phyloP scores from a whole-genome alignment of 2,113 vertebrate species.

The Lycocorax pyrrhopterus region DNA sequence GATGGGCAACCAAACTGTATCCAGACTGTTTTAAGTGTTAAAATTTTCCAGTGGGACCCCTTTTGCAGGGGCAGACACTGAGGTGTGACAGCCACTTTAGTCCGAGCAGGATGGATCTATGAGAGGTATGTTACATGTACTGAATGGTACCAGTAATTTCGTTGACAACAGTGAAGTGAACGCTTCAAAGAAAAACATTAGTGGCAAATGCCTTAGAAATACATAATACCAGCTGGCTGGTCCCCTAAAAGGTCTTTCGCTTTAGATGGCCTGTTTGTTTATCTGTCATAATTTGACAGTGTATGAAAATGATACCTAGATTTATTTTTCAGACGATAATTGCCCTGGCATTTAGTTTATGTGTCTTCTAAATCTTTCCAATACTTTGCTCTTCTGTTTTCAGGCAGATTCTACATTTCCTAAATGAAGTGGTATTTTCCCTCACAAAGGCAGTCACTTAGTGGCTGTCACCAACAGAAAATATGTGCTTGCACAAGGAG shows the following conservation, averaged over 20 bases:
- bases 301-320: conserved; percentile 38
- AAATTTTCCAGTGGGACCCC: background rate
- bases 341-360: background rate
- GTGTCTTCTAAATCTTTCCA: background rate
- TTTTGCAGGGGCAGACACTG: background rate
- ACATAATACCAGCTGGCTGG: conserved; percentile 18
- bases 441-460: background rate
- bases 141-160: conserved; percentile 7
- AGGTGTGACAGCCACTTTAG: background rate
- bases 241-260: background rate
- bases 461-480: background rate
- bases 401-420: background rate
- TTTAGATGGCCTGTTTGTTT: conserved; percentile 22
- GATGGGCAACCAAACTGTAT: background rate
- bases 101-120: background rate
- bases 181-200: background rate
- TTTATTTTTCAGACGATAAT: conserved; percentile 8
- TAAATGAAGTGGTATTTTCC: background rate
- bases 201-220: conserved; percentile 5
- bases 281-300: conserved; percentile 33
- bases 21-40: background rate
- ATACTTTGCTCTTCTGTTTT: background rate
- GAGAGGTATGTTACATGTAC: background rate
- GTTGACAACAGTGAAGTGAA: background rate
- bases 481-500: background rate